Evolutionary conservation across 2,888 invertebrate species (phyloP), one percentile per base, ranked within the genome.

Genomic region (Miltochrista miniata): DNA sequence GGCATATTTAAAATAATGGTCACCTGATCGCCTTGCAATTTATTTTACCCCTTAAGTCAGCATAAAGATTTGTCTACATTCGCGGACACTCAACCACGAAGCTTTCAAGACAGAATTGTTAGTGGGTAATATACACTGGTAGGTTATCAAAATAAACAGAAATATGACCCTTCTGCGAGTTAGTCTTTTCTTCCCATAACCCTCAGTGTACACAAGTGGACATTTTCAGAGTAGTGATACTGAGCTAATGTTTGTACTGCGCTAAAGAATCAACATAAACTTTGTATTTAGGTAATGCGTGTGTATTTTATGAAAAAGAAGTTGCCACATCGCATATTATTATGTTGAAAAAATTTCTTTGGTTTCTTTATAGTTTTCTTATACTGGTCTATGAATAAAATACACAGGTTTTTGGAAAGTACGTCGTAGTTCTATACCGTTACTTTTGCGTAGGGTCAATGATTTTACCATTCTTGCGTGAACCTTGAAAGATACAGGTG

Each of bases 131-230:
- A 35, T 47, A 47, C 42, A 40, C 24, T 24, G 44, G 24, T 24
- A 44, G 35, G 24, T 44, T 48, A 36, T 35, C 14, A 42, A 55
- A 43, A 30, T 43, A 43, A 33, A 33, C n/a, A 46, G 31, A 41
- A 40, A 31, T 15, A 12, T 15, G 39, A 45, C 39, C 40, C 31
- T 14, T 55, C 61, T 55, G 38, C 41, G 29, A 14, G 34, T 46
- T 59, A 36, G 39, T 64, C 51, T 64, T 34, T 53, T 48, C 31
- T 45, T 48, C 29, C 40, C 55, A 55, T 57, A 57, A 43, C 46
- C 50, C 52, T 56, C 18, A 43, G 72, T 74, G 68, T 74, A 64
- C 71, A 71, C 80, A 79, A 72, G 70, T 76, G 75, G 59, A 53
- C 55, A 51, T 57, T 59, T 33, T 60, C 60, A 58, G 59, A 46